A percentile compares a stretch with the other conserved stretches of the same genome.
phyloP scores from a whole-genome alignment of 1,140 invertebrate species.

The Trichonephila clavata region DNA sequence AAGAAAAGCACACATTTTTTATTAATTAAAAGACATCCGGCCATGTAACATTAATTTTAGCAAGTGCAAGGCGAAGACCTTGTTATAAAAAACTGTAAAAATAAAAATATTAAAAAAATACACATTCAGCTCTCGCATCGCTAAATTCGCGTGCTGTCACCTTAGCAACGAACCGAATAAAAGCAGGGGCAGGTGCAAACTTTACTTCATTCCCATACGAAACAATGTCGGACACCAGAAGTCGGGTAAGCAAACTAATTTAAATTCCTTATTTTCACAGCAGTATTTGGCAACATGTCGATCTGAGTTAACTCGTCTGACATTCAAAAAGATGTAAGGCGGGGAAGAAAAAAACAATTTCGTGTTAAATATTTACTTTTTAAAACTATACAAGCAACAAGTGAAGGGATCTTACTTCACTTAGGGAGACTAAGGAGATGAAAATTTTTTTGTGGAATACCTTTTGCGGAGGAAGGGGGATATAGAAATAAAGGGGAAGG shows the following conservation, averaged over 20 bases:
- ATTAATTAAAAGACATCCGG: constrained; percentile 17
- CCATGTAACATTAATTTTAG: constrained; percentile 9
- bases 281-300: neutral
- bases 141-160: constrained; percentile 41
- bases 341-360: neutral
- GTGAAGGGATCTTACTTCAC: no score
- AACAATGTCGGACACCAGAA: constrained; percentile 32
- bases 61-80: neutral
- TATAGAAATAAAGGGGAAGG: no score
- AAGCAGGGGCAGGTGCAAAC: neutral
- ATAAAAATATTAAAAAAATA: constrained; percentile 14
- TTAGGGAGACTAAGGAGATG: no score
- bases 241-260: constrained; percentile 33
- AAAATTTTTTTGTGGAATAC: no score
- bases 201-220: neutral
- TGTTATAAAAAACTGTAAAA: neutral
- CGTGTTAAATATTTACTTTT: no score
- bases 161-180: constrained; percentile 36
- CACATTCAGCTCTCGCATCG: constrained; percentile 19
- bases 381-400: no score
- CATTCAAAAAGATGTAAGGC: neutral
- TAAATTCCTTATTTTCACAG: no score
- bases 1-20: neutral
- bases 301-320: neutral
- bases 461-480: no score